A percentile compares a stretch with the other conserved stretches of the same genome.
phyloP scores from a whole-genome alignment of 2,888 invertebrate species.

The Pimpla rufipes region DNA sequence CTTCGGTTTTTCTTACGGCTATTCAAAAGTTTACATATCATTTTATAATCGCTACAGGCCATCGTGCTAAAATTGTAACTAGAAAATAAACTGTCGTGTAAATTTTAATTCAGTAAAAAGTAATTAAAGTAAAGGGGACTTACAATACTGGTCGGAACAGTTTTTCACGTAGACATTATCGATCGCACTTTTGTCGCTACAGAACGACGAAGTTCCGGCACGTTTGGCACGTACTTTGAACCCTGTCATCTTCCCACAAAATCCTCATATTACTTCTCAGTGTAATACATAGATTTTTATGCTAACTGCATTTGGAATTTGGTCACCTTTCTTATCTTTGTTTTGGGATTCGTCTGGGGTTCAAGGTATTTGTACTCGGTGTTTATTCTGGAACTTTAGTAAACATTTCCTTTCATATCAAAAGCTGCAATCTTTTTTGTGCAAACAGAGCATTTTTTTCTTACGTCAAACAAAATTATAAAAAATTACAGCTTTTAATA shows the following conservation, averaged over 20 bases:
- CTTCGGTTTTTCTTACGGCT: too few species aligned
- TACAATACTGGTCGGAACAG: background rate
- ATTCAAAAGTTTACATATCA: too few species aligned
- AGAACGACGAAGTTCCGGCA: constrained; percentile 25
- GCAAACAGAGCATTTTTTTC: background rate
- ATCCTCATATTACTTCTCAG: constrained; percentile 50
- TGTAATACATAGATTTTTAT: constrained; percentile 33
- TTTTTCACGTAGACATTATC: constrained; percentile 4
- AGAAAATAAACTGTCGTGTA: too few species aligned
- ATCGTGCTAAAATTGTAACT: too few species aligned
- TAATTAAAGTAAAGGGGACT: too few species aligned
- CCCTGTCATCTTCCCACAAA: constrained; percentile 68
- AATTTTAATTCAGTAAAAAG: too few species aligned
- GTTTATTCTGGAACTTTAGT: constrained; percentile 39
- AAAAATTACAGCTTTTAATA: constrained; percentile 70
- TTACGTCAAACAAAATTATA: constrained; percentile 1
- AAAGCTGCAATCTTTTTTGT: constrained; percentile 64
- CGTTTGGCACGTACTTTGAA: constrained; percentile 76
- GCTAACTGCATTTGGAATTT: constrained; percentile 41
- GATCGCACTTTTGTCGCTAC: constrained; percentile 32
- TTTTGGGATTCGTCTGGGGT: constrained; percentile 68
- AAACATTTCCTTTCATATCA: constrained; percentile 48
- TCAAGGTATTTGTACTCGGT: constrained; percentile 72
- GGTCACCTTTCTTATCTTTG: constrained; percentile 46
- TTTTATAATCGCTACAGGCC: too few species aligned